Evolutionary conservation across 1,140 invertebrate genomes (phyloP).

Genomic region (Monochamus saltuarius): DNA sequence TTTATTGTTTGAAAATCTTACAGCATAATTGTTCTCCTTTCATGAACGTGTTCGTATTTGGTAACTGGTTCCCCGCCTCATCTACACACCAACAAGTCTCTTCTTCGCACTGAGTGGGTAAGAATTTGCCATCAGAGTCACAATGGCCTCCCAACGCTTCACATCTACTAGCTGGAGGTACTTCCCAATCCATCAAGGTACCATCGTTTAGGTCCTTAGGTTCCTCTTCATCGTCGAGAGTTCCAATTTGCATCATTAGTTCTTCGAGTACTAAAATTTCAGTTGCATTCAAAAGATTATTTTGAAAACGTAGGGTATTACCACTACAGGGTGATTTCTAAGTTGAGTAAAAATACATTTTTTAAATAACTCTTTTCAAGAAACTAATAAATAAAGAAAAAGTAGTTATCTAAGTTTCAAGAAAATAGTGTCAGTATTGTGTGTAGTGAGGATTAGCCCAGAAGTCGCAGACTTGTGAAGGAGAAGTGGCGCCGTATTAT

Average conservation of each 20-base stretch:
- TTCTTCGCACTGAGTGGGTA: constrained; percentile 71
- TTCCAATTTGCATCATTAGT: constrained; percentile 64
- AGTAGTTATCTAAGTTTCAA: too few relatives aligned
- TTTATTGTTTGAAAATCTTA: too few relatives aligned
- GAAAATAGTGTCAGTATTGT: too few relatives aligned
- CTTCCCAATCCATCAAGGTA: constrained; percentile 36
- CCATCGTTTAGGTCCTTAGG: constrained; percentile 30
- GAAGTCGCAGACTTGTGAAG: too few relatives aligned
- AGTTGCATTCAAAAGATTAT: neutral
- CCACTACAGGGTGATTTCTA: too few relatives aligned
- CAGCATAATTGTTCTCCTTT: constrained; percentile 62
- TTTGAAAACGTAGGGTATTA: neutral
- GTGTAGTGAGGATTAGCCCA: too few relatives aligned
- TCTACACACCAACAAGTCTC: constrained; percentile 84
- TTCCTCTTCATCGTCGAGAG: constrained; percentile 45
- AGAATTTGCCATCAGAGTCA: constrained; percentile 68
- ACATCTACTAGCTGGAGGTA: constrained; percentile 60
- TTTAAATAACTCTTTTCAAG: too few relatives aligned
- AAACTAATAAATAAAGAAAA: too few relatives aligned
- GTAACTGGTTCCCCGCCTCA: constrained; percentile 76
- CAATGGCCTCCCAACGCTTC: constrained; percentile 63
- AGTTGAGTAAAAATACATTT: too few relatives aligned
- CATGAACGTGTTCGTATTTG: constrained; percentile 63
- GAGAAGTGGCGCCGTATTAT: too few relatives aligned
- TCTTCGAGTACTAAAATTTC: constrained; percentile 61